These are phyloP conservation scores for Leptonema lineaticorne DNA, from an alignment of 1,140 invertebrate genomes.

Conservation along the genomic window DNA sequence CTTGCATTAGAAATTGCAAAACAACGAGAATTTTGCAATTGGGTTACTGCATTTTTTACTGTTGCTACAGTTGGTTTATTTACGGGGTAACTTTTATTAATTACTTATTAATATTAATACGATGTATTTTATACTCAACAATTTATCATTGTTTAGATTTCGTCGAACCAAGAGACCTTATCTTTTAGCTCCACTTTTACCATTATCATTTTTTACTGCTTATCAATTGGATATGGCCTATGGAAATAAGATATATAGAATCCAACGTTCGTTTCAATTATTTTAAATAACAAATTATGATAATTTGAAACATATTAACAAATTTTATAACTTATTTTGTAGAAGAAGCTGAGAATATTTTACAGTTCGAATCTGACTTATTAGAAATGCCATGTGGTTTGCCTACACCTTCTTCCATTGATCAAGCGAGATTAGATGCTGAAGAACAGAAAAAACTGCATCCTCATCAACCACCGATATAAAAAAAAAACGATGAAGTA, in stretches of 20 bases:
- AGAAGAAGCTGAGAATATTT: slow-evolving; percentile 79
- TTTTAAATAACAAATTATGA: slow-evolving; percentile 4
- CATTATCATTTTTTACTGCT: slow-evolving; percentile 68
- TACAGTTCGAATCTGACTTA: slow-evolving; percentile 68
- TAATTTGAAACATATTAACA: slow-evolving; percentile 6
- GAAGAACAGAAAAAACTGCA: slow-evolving; percentile 69
- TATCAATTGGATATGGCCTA: slow-evolving; percentile 78
- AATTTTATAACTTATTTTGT: slow-evolving; percentile 39
- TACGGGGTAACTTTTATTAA: slow-evolving; percentile 55
- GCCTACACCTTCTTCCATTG: slow-evolving; percentile 67
- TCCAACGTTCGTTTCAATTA: slow-evolving; percentile 61
- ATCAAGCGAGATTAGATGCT: slow-evolving; percentile 63
- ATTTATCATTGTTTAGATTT: slow-evolving; percentile 60
- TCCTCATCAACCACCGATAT: slow-evolving; percentile 45
- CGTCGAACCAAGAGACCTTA: slow-evolving; percentile 61
- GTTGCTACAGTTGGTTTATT: slow-evolving; percentile 58
- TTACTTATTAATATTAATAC: neutral
- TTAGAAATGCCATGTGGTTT: slow-evolving; percentile 69
- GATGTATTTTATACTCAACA: neutral
- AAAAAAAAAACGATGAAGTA: too few relatives aligned
- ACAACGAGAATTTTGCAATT: slow-evolving; percentile 70
- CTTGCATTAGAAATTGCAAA: slow-evolving; percentile 71
- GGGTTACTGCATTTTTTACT: slow-evolving; percentile 70
- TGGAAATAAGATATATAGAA: slow-evolving; percentile 73
- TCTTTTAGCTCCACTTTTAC: slow-evolving; percentile 64